Conservation (phyloP, 2,888 invertebrate genomes). For the Diaperis boleti region DNA sequence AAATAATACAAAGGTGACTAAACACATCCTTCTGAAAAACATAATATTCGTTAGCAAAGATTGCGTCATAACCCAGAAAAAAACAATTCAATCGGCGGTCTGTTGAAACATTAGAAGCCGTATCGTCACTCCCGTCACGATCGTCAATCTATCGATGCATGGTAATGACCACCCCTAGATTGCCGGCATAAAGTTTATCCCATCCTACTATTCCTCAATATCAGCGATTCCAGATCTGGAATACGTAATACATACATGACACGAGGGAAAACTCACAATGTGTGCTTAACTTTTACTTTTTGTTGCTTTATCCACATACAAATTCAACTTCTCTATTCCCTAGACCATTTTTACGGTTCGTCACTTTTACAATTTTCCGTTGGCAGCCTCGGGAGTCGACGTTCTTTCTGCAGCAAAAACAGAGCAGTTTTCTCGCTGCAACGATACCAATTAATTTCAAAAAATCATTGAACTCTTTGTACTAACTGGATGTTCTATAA, state of each 20-base stretch:
- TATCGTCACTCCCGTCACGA: conserved; percentile 42
- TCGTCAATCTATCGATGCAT: conserved; percentile 44
- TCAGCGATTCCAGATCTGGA: conserved; percentile 44
- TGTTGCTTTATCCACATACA: conserved; percentile 38
- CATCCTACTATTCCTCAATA: conserved; percentile 37
- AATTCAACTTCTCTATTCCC: conserved; percentile 40
- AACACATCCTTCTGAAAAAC: no score
- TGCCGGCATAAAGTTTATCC: conserved; percentile 46
- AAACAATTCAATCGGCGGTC: conserved; percentile 27
- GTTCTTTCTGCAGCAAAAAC: conserved; percentile 6
- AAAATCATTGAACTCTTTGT: not conserved
- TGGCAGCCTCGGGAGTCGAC: not conserved
- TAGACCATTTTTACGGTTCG: conserved; percentile 35
- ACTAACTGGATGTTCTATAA: not conserved
- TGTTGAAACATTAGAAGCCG: conserved; percentile 13
- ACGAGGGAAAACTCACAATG: conserved; percentile 43
- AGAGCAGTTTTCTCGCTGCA: not conserved
- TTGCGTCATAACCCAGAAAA: no score
- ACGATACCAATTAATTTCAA: not conserved
- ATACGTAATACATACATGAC: conserved; percentile 42
- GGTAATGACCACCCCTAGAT: conserved; percentile 44
- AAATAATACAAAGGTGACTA: no score
- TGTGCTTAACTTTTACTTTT: conserved; percentile 42
- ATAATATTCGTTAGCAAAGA: no score
- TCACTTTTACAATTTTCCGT: conserved; percentile 22